Evolutionary conservation across 1,140 invertebrate genomes (phyloP).

Genomic region (Physella acuta): DNA sequence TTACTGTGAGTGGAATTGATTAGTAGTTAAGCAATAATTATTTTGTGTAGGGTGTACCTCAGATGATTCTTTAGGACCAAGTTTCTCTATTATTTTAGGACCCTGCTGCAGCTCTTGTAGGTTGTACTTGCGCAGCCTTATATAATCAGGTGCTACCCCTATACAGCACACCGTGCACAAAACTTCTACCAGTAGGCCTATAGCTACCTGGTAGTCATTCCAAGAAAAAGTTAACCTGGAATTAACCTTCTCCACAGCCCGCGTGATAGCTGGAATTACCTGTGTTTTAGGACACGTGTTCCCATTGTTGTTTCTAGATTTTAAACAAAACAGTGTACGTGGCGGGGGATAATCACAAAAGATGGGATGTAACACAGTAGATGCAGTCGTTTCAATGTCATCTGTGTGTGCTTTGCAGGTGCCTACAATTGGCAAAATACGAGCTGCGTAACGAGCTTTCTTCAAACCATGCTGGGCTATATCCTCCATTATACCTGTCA

Average conservation of each 20-base stretch:
- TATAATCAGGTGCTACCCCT: slow-evolving; percentile 52
- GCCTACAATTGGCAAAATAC: slow-evolving; percentile 77
- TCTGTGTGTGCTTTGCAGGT: slow-evolving; percentile 77
- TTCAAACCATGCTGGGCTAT: slow-evolving; percentile 75
- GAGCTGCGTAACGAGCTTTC: slow-evolving; percentile 78
- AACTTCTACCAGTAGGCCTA: slow-evolving; percentile 56
- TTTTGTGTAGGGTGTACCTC: too few species aligned
- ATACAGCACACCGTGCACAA: slow-evolving; percentile 55
- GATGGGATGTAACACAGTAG: slow-evolving; percentile 72
- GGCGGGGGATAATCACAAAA: slow-evolving; percentile 69
- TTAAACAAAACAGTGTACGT: slow-evolving; percentile 78
- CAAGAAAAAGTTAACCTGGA: slow-evolving; percentile 42
- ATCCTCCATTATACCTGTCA: slow-evolving; percentile 73
- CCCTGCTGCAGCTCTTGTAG: slow-evolving; percentile 28
- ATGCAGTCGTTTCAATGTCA: slow-evolving; percentile 71
- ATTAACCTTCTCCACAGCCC: slow-evolving; percentile 41
- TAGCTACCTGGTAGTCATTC: slow-evolving; percentile 48
- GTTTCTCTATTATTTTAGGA: too few species aligned
- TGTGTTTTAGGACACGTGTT: slow-evolving; percentile 67
- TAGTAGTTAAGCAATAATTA: too few species aligned
- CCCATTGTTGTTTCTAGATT: slow-evolving; percentile 75
- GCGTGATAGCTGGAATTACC: slow-evolving; percentile 39
- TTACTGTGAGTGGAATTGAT: too few species aligned
- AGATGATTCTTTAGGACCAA: too few species aligned
- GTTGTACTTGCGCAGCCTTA: slow-evolving; percentile 57